Evolutionary conservation across 1,140 invertebrate genomes (phyloP).

Genomic region (Drosophila asahinai): DNA sequence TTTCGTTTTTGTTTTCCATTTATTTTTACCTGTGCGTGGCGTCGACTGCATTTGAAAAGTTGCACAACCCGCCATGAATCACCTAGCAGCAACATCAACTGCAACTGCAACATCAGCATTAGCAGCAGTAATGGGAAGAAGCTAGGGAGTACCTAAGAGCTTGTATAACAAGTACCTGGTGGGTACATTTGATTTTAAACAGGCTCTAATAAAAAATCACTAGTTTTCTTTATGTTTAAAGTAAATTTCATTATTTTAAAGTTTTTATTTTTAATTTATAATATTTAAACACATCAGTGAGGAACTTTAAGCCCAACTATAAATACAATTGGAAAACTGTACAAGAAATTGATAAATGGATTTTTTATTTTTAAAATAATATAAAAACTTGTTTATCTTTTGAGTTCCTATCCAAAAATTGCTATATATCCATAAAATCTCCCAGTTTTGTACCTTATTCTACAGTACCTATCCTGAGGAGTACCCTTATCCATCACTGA

Average conservation of each 20-base stretch:
- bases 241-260: too few species aligned
- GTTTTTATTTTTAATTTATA: background rate
- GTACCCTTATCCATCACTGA: conserved; percentile 2
- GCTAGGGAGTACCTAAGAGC: background rate
- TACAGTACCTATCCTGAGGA: background rate
- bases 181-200: background rate
- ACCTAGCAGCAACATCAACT: conserved; percentile 36
- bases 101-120: conserved; percentile 23
- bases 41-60: conserved; percentile 24
- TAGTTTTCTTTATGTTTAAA: background rate
- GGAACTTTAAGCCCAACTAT: too few species aligned
- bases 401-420: background rate
- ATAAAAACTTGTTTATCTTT: too few species aligned
- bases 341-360: background rate
- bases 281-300: background rate
- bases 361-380: too few species aligned
- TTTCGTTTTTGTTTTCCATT: conserved; percentile 64
- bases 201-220: background rate
- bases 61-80: conserved; percentile 65
- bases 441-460: background rate
- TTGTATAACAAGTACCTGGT: too few species aligned
- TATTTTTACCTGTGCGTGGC: conserved; percentile 36
- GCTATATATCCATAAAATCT: background rate
- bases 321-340: too few species aligned
- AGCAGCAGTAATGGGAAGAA: conserved; percentile 13